Base-by-base conservation (phyloP, 2,113 vertebrate genomes). In the Larimichthys polyactis region DNA sequence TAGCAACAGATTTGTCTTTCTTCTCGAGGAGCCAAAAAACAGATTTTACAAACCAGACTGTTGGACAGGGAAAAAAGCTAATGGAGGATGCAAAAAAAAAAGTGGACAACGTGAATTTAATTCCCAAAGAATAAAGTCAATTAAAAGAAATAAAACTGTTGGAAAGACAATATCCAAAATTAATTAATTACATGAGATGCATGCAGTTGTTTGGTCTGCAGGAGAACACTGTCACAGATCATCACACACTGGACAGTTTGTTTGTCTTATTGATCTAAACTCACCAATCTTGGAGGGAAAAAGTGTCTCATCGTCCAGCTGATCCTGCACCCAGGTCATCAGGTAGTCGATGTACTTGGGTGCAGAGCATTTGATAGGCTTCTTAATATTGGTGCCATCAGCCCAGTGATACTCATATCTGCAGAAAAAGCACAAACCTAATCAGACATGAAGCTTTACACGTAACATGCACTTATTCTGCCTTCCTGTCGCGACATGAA, bases 281-380 rank as follows among this genome's bases (percentile, higher is more conserved):
- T 94, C 81, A 99, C 98, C 98, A 0, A 99, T 99, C 91, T 99
- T 99, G 2, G 97, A 98, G n/a, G 98, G 98, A 78, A 99, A 99
- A 48, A 99, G 97, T 0, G 98, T 99, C 91, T 99, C 98, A 1
- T 99, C 98, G 22, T 99, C 98, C 88, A 99, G 96, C 91, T 99
- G 98, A 90, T 99, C 98, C 91, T 99, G 98, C 79, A 99, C 98
- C 98, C 98, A 99, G 2, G 97, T 99, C 98, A 99, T 99, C 95
- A 99, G 79, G 91, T 99, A 99, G 83, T 99, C 98, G 0, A 99
- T 99, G 91, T 99, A 99, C 78, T 99, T 99, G 0, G 98, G 98
- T 0, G 98, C 98, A 0, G 98, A 99, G 94, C 98, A 99, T 87
- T 99, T 99, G 89, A 99, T 98, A 0, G 98, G 98, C 86, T 99